Evolutionary conservation across 1,140 invertebrate genomes (phyloP), one percentile per base, ranked within the genome.

Genomic region (Hestina assimilis): DNA sequence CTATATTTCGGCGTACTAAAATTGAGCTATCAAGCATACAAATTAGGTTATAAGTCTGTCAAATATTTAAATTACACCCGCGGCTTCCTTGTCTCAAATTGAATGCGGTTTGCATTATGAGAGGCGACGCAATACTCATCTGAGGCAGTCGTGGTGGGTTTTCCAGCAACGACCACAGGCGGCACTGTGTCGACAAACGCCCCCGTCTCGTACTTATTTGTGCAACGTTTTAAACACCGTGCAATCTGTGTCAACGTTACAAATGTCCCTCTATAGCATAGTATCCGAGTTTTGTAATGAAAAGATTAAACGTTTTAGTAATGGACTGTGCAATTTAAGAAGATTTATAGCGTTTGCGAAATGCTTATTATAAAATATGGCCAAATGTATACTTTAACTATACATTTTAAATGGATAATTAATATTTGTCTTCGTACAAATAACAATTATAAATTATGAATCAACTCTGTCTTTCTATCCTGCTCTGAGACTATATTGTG

Each of bases 1-100:
- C 9, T 11, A 4, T 11, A 8, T 15, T 35, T 15, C 31, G 31
- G 8, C 21, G 38, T 41, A 41, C 17, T 4, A 41, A 50, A 41
- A 47, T 50, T 57, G 43, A 47, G 33, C 35, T 33, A 50, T 48
- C 54, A 47, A 35, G 31, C 8, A 43, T 21, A 4, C 14, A 46
- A 62, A 73, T 75, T 75, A 69, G 64, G 26, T 65, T 51, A 43
- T 38, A 47, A 46, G 14, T 29, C 55, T 74, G 73, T 80, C 75
- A 80, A 78, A 79, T 76, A 80, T 76, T 78, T 76, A 78, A 78
- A 78, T 78, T 78, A 63, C 56, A 17, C 31, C 20, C 47, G 35
- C 59, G 61, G 69, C 72, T 79, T 79, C 75, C 71, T 81, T 52
- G 54, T 74, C 64, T 70, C 46, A 72, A 66, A 82, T 79, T 78